A percentile compares a stretch with the other conserved stretches of the same genome.
Evolutionary conservation across 2,888 invertebrate genomes (phyloP).

Genomic region (Leptopilina myrica): DNA sequence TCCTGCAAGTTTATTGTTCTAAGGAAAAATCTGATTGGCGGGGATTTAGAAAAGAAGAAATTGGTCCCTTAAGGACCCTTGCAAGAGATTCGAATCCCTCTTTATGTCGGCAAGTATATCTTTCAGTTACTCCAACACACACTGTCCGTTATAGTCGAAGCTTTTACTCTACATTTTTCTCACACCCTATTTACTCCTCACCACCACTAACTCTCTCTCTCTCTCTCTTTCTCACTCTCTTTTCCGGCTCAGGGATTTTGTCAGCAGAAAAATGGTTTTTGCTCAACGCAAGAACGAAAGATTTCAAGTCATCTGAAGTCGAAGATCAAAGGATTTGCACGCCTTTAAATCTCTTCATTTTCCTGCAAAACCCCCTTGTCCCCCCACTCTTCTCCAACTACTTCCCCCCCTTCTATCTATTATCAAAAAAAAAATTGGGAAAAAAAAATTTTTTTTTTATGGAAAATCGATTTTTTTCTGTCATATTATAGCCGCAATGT

Average conservation of each 20-base stretch:
- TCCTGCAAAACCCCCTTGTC: background rate
- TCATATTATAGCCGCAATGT: background rate
- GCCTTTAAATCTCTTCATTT: conserved; percentile 33
- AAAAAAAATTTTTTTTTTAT: background rate
- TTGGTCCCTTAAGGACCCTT: conserved; percentile 34
- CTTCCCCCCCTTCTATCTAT: too few relatives aligned
- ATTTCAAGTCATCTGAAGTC: conserved; percentile 39
- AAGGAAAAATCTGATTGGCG: conserved; percentile 35
- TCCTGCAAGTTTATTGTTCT: conserved; percentile 17
- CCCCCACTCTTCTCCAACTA: too few relatives aligned
- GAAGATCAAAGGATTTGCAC: conserved; percentile 39
- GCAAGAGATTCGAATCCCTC: conserved; percentile 25
- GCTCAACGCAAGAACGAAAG: conserved; percentile 19
- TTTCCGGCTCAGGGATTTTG: conserved; percentile 36
- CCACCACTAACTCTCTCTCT: background rate
- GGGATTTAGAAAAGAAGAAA: conserved; percentile 24
- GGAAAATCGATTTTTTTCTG: conserved; percentile 21
- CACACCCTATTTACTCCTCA: conserved; percentile 32
- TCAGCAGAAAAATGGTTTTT: conserved; percentile 40
- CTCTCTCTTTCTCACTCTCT: background rate
- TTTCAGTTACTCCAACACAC: conserved; percentile 31
- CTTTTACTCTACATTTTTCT: conserved; percentile 33
- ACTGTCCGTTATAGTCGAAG: conserved; percentile 24
- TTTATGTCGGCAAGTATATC: conserved; percentile 41
- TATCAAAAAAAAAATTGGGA: background rate